Evolutionary conservation across 1,140 invertebrate genomes (phyloP).

Genomic region (Saccostrea echinata): DNA sequence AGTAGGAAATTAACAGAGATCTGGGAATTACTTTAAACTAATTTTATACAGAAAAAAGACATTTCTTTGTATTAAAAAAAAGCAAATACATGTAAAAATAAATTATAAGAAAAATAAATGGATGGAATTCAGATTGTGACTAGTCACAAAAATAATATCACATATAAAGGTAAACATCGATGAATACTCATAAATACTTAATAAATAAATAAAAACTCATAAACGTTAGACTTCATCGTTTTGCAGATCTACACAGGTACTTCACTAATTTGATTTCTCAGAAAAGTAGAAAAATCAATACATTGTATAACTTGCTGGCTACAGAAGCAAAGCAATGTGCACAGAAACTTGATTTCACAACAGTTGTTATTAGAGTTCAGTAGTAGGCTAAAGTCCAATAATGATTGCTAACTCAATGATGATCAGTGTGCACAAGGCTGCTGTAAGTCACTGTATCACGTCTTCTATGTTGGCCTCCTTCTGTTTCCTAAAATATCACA

Average conservation of each 20-base stretch:
- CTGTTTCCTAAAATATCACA: slow-evolving; percentile 29
- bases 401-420: slow-evolving; percentile 25
- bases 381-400: neutral
- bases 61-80: neutral
- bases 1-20: neutral
- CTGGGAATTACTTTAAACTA: neutral
- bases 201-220: too few relatives aligned
- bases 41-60: neutral
- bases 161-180: neutral
- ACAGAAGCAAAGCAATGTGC: neutral
- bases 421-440: neutral
- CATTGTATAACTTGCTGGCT: neutral
- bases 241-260: too few relatives aligned
- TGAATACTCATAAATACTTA: neutral
- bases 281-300: neutral
- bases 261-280: too few relatives aligned
- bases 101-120: neutral
- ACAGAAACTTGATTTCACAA: neutral
- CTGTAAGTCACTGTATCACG: slow-evolving; percentile 37
- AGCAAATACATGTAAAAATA: neutral
- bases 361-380: neutral
- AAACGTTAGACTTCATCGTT: too few relatives aligned
- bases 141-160: slow-evolving; percentile 29
- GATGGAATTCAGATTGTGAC: slow-evolving; percentile 32
- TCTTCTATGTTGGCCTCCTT: slow-evolving; percentile 34